Percentiles rank a stretch among this genome's conserved stretches.
phyloP scores from a whole-genome alignment of 2,888 invertebrate genomes.

The Drosophila melanocephala region DNA sequence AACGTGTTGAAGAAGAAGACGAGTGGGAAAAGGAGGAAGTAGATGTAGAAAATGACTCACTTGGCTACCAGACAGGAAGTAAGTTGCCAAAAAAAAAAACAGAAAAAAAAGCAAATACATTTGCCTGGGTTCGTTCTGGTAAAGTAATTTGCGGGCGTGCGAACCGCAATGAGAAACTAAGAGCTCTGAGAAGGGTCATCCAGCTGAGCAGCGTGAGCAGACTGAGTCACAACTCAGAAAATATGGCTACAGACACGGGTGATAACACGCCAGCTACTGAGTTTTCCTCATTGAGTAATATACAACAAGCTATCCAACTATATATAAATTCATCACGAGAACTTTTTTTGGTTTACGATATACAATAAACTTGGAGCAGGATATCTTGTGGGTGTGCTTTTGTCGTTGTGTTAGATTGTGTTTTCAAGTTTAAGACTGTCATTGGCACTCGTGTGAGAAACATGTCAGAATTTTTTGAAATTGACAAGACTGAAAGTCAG shows the following conservation, averaged over 20 bases:
- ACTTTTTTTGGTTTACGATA: neutral
- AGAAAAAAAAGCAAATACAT: neutral
- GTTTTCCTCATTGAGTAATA: neutral
- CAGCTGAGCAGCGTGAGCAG: neutral
- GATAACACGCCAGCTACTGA: neutral
- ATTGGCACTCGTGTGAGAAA: slow-evolving; percentile 40
- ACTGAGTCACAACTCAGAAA: neutral
- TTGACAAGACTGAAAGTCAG: slow-evolving; percentile 26
- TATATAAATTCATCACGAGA: neutral
- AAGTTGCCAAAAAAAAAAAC: slow-evolving; percentile 34
- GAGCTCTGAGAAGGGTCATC: neutral
- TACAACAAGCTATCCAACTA: neutral
- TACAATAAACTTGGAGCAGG: neutral
- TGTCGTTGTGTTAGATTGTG: neutral
- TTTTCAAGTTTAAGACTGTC: neutral
- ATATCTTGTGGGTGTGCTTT: neutral
- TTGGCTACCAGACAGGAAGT: slow-evolving; percentile 34
- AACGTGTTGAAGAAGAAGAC: neutral
- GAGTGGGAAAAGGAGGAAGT: slow-evolving; percentile 24
- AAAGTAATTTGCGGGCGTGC: slow-evolving; percentile 55
- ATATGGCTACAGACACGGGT: neutral
- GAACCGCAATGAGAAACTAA: slow-evolving; percentile 32
- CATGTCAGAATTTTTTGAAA: slow-evolving; percentile 62
- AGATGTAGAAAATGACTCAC: slow-evolving; percentile 36
- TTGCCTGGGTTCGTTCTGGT: slow-evolving; percentile 20